Evolutionary conservation across 1,140 invertebrate species (phyloP).

Genomic region (Chironomus striatipennis): DNA sequence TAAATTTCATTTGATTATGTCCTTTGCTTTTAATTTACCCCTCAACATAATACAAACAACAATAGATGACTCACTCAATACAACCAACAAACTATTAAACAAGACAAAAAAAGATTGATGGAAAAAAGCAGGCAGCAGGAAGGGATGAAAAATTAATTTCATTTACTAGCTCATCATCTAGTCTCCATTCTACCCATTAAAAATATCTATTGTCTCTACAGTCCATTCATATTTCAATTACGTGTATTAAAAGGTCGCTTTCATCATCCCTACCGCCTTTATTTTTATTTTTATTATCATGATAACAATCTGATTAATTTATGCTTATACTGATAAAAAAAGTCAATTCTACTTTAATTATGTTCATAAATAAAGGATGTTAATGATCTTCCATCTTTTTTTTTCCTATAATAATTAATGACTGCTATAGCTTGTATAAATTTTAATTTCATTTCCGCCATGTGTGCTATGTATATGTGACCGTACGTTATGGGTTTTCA

Average conservation of each 20-base stretch:
- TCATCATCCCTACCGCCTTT: background rate
- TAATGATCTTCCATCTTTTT: background rate
- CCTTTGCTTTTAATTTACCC: no score
- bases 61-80: no score
- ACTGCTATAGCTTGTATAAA: background rate
- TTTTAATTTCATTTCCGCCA: no score
- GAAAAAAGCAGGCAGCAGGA: background rate
- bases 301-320: constrained; percentile 14
- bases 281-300: background rate
- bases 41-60: no score
- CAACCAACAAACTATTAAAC: no score
- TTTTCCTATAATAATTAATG: no score
- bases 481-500: background rate
- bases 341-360: constrained; percentile 10
- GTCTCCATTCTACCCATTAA: no score
- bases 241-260: background rate
- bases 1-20: no score
- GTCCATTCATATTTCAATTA: no score
- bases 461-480: background rate
- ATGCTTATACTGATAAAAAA: background rate
- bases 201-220: no score
- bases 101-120: no score
- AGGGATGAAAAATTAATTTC: background rate
- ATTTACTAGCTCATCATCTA: background rate
- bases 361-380: background rate